Base-by-base conservation (phyloP, 1,140 invertebrate species). In the Neodiprion lecontei region DNA sequence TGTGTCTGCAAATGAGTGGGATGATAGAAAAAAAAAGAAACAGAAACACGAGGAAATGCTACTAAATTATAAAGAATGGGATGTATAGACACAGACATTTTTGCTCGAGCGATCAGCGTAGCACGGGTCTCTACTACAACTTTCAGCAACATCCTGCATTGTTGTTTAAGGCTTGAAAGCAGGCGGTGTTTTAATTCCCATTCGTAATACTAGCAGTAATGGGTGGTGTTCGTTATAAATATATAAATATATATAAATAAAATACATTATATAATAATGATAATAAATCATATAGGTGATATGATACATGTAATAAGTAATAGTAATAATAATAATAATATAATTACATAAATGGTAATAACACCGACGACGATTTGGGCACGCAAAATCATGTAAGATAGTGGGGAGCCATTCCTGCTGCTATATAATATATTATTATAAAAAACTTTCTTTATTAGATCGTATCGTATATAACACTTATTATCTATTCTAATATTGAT, bases 141-240 rank as follows among this genome's bases (percentile, higher is more conserved):
- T 17, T 61, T 12, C 53, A 61, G 53, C 53, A 61, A 14, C 53
- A 61, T 14, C 53, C 11, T 61, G 11, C 5, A 40, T 40, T 40
- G 53, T 17, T 61, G 53, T 61, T 14, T 61, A 12, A 7, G n/a
- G 11, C 53, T 61, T 61, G 11, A 61, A 61, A 61, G 53, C 53
- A 17, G n/a, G n/a, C 53, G 78, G 79, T 79, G 70, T 76, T 40
- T 40, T 72, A 83, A 82, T 80, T 88, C 83, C 84, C 84, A 83
- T 87, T 88, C 88, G 85, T 87, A 87, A 87, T 88, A 86, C 84
- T 87, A 86, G 84, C 87, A 88, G 83, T 81, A 88, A 85, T 85
- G 86, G 83, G 85, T 81, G 86, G 84, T 88, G 85, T 88, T 88
- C 86, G 85, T 88, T 88, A 88, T 88, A 88, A 86, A 88, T 87